Percentiles rank a stretch among this genome's conserved stretches.
These are phyloP conservation scores for Lagopus leucura DNA, from an alignment of 2,113 vertebrate species.

Conservation along the genomic window DNA sequence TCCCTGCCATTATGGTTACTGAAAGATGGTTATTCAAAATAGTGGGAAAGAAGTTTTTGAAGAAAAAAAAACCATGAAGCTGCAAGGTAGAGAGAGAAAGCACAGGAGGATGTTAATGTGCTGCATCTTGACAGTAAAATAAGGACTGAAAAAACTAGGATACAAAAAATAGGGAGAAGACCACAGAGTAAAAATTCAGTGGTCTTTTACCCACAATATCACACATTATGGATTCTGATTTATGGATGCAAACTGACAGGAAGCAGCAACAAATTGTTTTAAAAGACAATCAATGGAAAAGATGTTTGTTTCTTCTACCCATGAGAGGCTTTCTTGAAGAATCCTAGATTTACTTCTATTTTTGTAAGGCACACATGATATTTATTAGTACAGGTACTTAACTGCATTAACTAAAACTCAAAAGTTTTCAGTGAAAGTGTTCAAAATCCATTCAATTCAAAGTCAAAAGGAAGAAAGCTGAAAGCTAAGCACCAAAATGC, in stretches of 20 bases:
- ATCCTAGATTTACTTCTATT: not conserved
- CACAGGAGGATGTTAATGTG: not conserved
- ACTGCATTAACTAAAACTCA: not conserved
- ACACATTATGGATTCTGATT: not conserved
- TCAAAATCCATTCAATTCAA: not conserved
- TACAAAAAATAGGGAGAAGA: not conserved
- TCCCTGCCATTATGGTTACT: not conserved
- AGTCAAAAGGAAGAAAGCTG: not conserved
- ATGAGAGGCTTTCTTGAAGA: not conserved
- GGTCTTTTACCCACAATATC: not conserved
- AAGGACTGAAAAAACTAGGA: not conserved
- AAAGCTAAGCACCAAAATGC: not conserved
- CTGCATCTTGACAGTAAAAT: not conserved
- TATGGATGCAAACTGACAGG: not conserved
- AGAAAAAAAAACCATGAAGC: not conserved
- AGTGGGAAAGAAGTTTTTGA: not conserved
- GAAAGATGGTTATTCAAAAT: not conserved
- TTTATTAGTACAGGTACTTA: not conserved
- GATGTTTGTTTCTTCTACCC: not conserved
- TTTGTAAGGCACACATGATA: not conserved
- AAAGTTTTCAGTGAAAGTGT: not conserved
- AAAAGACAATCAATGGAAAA: not conserved
- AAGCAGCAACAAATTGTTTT: not conserved
- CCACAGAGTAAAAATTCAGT: not conserved
- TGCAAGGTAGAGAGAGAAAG: not conserved